Base-by-base conservation (phyloP, 2,797 vertebrate species). In the Halcyon smyrnensis region DNA sequence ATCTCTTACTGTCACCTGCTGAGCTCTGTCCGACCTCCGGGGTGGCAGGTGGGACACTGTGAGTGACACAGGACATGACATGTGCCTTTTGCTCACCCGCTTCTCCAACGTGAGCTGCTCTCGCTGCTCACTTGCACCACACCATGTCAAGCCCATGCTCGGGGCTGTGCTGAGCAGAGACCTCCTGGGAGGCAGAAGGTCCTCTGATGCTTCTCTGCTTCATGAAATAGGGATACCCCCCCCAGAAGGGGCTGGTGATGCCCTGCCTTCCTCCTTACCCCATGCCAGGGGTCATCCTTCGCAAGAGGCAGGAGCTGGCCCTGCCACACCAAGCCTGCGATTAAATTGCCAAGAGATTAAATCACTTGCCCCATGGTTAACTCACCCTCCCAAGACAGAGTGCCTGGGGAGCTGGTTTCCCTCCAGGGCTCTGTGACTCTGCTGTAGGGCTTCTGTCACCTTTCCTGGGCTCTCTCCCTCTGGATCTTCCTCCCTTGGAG, bases 21-120 rank as follows among this genome's bases (percentile, higher is more conserved):
- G 78, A 70, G 51, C 70, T 60, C n/a, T 64, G 62, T 11, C n/a
- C 1, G 50, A 60, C 37, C 74, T 45, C 64, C 15, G 53, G 28
- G 43, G 5, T 32, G n/a, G 24, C 36, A 20, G 11, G 15, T 28
- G 32, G 53, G 63, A 65, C 71, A 34, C 56, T 8, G 57, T 15
- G 75, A 9, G 57, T 16, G 75, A 37, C 60, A 45, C 25, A 6
- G 45, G 20, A 21, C 65, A 53, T 45, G 50, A 28, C 46, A 18
- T 7, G 21, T 50, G 48, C 24, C 30, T 4, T 79, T 51, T 3
- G 17, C 48, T 84, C 25, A 19, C 20, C 16, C 0, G 2, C 23
- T 25, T 8, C 57, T 46, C 25, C 0, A 3, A 36, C 0, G 2
- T 28, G 53, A 64, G 63, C 43, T 41, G 30, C 43, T 0, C 39